Evolutionary conservation across 2,888 invertebrate genomes (phyloP), one percentile per base, ranked within the genome.

Genomic region (Dryadula phaetusa): DNA sequence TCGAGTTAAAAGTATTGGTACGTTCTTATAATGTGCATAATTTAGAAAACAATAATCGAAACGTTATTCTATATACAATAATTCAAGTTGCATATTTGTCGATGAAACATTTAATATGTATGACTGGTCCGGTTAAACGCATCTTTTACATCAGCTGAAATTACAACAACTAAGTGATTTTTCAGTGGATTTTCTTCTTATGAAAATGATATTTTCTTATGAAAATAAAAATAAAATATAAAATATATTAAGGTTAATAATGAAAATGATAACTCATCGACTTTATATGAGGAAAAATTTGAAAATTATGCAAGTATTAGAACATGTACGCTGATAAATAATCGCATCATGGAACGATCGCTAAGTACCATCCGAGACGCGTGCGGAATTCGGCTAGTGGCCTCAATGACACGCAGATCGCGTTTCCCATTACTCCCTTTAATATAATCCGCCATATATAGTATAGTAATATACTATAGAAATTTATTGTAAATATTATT

Each of bases 281-380:
- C 37, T 22, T 56, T 37, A 56, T 25, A 56, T 56, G 22, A 56
- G 2, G 10, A 56, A 40, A 56, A 56, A 56, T 56, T 22, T 56
- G n/a, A 56, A 56, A 56, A 56, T 56, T 56, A 56, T 56, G n/a
- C 40, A 14, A 16, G 12, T 14, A 40, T 25, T 7, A 40, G 40
- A 22, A 40, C 56, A 56, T 56, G 40, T 22, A 37, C 54, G 54
- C 40, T 56, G 56, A 56, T 22, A 56, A 56, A 56, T 56, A 56
- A 52, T 18, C 20, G 56, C 40, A 40, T 56, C 56, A 56, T 40
- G 56, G 56, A 56, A 14, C 56, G 56, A 40, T n/a, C 40, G 40
- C 25, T 56, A 56, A 56, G 56, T 40, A 40, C 56, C 40, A 34
- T n/a, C 37, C 1, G 56, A n/a, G 56, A 56, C 56, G 56, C 56